phyloP scores from a whole-genome alignment of 2,113 vertebrate genomes.

The Haliaeetus leucogaster region DNA sequence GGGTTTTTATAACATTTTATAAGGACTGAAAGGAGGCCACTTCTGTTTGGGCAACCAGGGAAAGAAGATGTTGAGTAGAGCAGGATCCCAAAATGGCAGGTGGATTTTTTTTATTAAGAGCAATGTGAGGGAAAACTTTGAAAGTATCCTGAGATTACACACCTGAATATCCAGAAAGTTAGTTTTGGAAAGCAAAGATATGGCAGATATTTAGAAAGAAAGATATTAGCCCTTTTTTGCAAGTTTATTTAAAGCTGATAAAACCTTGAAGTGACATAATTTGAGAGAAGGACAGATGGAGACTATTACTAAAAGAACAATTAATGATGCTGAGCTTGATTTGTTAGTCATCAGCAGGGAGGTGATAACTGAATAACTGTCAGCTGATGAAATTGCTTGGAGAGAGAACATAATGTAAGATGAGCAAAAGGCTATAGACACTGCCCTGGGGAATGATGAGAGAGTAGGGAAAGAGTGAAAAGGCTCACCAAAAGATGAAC shows the following conservation, averaged over 20 bases:
- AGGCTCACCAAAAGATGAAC: background rate
- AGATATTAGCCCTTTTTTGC: background rate
- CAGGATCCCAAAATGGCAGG: background rate
- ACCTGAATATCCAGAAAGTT: background rate
- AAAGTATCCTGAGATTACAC: background rate
- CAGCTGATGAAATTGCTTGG: background rate
- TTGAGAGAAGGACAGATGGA: background rate
- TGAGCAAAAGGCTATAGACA: background rate
- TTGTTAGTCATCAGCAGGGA: constrained; percentile 2
- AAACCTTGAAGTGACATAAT: background rate
- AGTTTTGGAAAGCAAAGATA: background rate
- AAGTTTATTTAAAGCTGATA: background rate
- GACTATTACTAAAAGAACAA: background rate
- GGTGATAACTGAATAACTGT: background rate
- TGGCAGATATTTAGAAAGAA: background rate
- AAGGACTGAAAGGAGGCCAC: background rate
- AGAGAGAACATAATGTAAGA: background rate
- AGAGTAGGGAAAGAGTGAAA: background rate
- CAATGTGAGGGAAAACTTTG: background rate
- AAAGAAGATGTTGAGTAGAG: background rate
- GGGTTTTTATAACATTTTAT: background rate
- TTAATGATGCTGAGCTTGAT: background rate
- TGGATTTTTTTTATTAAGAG: background rate
- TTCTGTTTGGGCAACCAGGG: background rate
- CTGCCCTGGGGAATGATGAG: background rate